Evolutionary conservation across 2,888 invertebrate genomes (phyloP).

Genomic region (Gandaritis pyraliata): DNA sequence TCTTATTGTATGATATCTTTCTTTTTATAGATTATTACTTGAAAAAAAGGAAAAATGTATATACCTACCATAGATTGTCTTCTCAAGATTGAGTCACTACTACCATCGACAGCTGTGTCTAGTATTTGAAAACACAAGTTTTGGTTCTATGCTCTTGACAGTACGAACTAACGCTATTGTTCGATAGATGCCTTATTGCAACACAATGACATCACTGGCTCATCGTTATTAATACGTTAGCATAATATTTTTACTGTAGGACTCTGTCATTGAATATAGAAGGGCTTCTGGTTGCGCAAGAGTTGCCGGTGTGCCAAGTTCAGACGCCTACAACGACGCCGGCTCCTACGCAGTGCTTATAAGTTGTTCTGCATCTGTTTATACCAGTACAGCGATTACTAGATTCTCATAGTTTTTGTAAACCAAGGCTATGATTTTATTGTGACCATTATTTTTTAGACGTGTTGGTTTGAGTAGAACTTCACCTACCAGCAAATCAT

Average conservation of each 20-base stretch:
- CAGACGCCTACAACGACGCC: constrained; percentile 66
- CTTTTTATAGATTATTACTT: no score
- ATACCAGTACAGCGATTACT: constrained; percentile 40
- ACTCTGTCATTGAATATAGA: constrained; percentile 58
- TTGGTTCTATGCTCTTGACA: neutral
- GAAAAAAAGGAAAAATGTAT: no score
- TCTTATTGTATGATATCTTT: no score
- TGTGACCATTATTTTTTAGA: no score
- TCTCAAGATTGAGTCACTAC: no score
- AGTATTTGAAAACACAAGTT: neutral
- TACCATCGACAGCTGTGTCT: neutral
- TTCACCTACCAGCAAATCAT: no score
- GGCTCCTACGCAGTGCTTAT: constrained; percentile 63
- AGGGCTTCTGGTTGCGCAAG: constrained; percentile 68
- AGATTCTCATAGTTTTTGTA: constrained; percentile 7
- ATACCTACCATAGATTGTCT: no score
- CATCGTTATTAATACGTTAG: constrained; percentile 21
- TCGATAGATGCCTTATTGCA: constrained; percentile 13
- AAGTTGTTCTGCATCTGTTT: constrained; percentile 48
- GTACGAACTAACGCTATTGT: constrained; percentile 18
- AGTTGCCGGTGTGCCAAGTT: constrained; percentile 66
- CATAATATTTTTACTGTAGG: constrained; percentile 29
- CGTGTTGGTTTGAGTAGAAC: no score
- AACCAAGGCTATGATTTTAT: neutral
- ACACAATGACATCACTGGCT: constrained; percentile 22